Evolutionary conservation across 2,888 invertebrate genomes (phyloP), one percentile per base, ranked within the genome.

Genomic region (Coronaproctus castanopsis): DNA sequence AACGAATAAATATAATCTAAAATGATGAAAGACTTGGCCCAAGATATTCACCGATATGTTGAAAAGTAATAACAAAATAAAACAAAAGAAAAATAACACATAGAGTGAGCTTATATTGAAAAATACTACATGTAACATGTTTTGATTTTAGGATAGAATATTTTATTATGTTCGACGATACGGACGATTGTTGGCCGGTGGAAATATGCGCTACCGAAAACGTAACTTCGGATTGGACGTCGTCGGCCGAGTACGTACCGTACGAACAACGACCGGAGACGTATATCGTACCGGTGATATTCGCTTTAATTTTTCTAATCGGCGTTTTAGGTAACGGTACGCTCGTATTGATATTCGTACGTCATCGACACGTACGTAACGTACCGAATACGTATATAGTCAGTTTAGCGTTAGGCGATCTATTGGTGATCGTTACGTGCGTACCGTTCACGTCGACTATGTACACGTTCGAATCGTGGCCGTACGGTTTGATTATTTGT

Each of bases 351-450:
- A 87, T 86, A 1, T 88, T 89, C 65, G 72, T 85, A 3, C 74
- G 82, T 50, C 85, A 89, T 69, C 78, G 83, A 63, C 81, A 81
- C 24, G 86, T 90, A 85, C 76, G 88, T 62, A 89, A 86, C 70
- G 85, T 87, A 1, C 88, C 90, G 1, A 90, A 90, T 77, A 85
- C 85, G 66, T 87, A 88, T 71, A 85, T 88, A 63, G 78, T 87
- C 63, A 87, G 85, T 1, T 70, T 91, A 64, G 87, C 90, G 0
- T 70, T 88, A 5, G 90, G 90, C 1, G 91, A 91, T 71, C 76
- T 91, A n/a, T 69, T 86, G 60, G 83, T 91, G 5, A 85, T 91
- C 61, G 71, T 88, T 50, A 83, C 85, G 62, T 84, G 85, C 67
- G 87, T 89, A 50, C 90, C 90, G 1, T 86, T 90, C 70, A 85